Base-by-base conservation (phyloP, 2,113 vertebrate species). In the Dasyprocta punctata region DNA sequence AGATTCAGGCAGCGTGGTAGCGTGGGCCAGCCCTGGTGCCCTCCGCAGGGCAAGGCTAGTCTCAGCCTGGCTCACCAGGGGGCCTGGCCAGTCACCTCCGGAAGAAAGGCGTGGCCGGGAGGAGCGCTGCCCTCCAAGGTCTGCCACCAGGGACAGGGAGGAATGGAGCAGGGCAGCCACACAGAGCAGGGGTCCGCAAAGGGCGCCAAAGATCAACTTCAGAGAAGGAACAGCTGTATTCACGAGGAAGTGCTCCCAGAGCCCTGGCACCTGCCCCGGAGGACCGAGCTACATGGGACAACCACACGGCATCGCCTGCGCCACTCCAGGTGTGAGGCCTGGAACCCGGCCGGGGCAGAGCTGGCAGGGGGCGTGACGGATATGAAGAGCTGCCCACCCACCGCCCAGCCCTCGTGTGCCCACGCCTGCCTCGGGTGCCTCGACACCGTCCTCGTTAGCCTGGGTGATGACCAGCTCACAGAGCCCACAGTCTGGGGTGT, bases 361-460 rank as follows among this genome's bases (percentile, higher is more conserved):
- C 78, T 12, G 4, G 52, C 38, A 4, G 7, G 30, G 33, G 33
- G 26, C 13, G 16, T n/a, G n/a, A n/a, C n/a, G n/a, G n/a, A n/a
- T n/a, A n/a, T 0, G 2, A 33, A 49, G 1, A 85, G 49, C 52
- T 54, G 7, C 33, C n/a, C 6, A 11, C n/a, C 83, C 26, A 0
- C 2, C 0, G 1, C 22, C 1, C n/a, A 41, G 65, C 54, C 2
- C 33, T 17, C 7, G 16, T 3, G 41, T 0, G 2, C 41, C 3
- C 19, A 2, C 0, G 2, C 56, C 41, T 2, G 14, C 0, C 26
- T 0, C 67, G 6, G 10, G 41, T 1, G 5, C 91, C n/a, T n/a
- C n/a, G 1, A n/a, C 63, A 14, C 3, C 54, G 8, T 17, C 47
- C 10, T 44, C 65, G n/a, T 5, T 1, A 52, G 47, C n/a, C 20